Conservation (phyloP, 2,888 invertebrate genomes). For the Pemphredon lugubris region DNA sequence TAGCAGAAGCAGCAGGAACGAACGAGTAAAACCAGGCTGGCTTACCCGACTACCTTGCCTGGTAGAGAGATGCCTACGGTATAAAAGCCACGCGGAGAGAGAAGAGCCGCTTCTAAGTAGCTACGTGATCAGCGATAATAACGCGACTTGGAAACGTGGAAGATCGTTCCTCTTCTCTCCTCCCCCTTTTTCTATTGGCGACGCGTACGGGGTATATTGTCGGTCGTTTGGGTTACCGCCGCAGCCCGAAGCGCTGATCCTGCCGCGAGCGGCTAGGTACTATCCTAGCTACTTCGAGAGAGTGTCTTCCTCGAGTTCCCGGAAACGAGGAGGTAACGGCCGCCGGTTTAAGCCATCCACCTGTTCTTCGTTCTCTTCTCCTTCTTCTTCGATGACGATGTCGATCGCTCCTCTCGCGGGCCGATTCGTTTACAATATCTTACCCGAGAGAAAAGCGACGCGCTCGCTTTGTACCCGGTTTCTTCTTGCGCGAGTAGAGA, state of each 20-base stretch:
- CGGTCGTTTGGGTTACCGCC: constrained; percentile 57
- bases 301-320: constrained; percentile 45
- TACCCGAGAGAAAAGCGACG: constrained; percentile 2
- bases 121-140: constrained; percentile 81
- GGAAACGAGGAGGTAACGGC: constrained; percentile 66
- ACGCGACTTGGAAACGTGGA: constrained; percentile 75
- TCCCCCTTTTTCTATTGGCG: constrained; percentile 56
- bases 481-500: not conserved
- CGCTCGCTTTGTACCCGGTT: not conserved
- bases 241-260: too few species aligned
- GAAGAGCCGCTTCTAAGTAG: constrained; percentile 78
- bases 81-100: constrained; percentile 69
- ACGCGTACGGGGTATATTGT: constrained; percentile 52
- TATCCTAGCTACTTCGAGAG: constrained; percentile 36
- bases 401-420: constrained; percentile 22
- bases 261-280: constrained; percentile 54
- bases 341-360: constrained; percentile 59
- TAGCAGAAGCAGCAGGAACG: constrained; percentile 59
- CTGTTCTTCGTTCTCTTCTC: constrained; percentile 59
- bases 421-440: constrained; percentile 59
- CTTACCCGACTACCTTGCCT: constrained; percentile 65
- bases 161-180: constrained; percentile 64
- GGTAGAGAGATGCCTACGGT: constrained; percentile 59
- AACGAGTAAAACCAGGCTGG: constrained; percentile 76
- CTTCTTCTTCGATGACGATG: constrained; percentile 48